Evolutionary conservation across 1,140 invertebrate genomes (phyloP).

Genomic region (Neodiprion lecontei): DNA sequence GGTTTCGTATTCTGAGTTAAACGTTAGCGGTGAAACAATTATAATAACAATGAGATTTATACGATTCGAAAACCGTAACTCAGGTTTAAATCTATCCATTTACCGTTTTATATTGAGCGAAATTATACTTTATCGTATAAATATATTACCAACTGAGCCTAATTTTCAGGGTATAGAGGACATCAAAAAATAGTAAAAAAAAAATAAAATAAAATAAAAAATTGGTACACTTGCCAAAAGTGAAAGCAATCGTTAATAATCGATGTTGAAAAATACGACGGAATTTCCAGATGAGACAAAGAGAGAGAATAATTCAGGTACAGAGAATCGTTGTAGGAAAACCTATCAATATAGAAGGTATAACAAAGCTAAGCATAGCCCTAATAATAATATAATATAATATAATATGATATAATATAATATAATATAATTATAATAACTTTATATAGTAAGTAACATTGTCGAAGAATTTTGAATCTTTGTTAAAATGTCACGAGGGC

Average conservation of each 20-base stretch:
- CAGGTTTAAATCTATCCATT: background rate
- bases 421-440: background rate
- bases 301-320: constrained; percentile 25
- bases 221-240: background rate
- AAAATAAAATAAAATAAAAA: background rate
- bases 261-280: no score
- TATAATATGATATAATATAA: background rate
- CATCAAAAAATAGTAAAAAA: background rate
- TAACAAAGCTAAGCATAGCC: background rate
- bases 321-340: constrained; percentile 27
- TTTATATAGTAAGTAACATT: background rate
- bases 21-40: background rate
- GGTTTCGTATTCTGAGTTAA: background rate
- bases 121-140: background rate
- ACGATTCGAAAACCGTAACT: background rate
- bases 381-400: constrained; percentile 1
- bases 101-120: no score
- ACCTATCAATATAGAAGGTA: background rate
- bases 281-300: background rate
- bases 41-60: background rate
- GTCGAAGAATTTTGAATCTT: background rate
- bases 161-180: background rate
- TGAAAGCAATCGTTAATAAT: no score
- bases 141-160: background rate
- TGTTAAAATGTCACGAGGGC: constrained; percentile 5